Evolutionary conservation across 2,113 vertebrate genomes (phyloP), one percentile per base, ranked within the genome.

Genomic region (Rhinichthys klamathensis): DNA sequence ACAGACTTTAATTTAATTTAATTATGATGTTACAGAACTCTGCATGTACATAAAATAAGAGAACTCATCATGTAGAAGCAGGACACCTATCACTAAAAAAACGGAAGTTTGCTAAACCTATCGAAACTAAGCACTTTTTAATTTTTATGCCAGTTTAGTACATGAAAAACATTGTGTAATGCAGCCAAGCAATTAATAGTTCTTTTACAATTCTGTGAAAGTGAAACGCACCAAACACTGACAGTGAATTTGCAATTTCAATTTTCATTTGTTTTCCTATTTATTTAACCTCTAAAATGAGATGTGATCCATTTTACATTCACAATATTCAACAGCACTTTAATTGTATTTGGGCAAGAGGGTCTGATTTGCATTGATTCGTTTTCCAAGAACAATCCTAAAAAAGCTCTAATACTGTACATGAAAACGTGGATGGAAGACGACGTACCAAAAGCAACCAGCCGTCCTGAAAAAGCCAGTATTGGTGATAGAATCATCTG

Each of bases 1-100:
- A 86, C 38, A 56, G 9, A 60, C 76, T n/a, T n/a, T n/a, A 30
- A 30, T 74, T 86, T 78, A 83, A 86, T 81, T 87, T 60, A 7
- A n/a, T n/a, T 27, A n/a, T 23, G 27, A 21, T 18, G 12, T 67
- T 56, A 54, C 13, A 49, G 38, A 75, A 46, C 46, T 46, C 25
- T n/a, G 44, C 49, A 30, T 51, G 70, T 82, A 54, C 72, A 82
- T 16, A 61, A 82, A 51, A 32, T 82, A 51, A 41, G 7, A 77
- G 82, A 61, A 18, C 6, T 38, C 72, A 21, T 23, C 49, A n/a
- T 21, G 67, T 56, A 84, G 16, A 56, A 75, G 58, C 38, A 23
- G n/a, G 18, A 46, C 30, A 16, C 49, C 8, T 2, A 15, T 60
- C 61, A 27, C 38, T 80, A 63, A 80, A 80, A 80, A 63, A 6